Percentiles rank a stretch among this genome's conserved stretches.
These are phyloP conservation scores for Carterocephalus palaemon DNA, from an alignment of 2,888 invertebrate genomes.

Conservation along the genomic window DNA sequence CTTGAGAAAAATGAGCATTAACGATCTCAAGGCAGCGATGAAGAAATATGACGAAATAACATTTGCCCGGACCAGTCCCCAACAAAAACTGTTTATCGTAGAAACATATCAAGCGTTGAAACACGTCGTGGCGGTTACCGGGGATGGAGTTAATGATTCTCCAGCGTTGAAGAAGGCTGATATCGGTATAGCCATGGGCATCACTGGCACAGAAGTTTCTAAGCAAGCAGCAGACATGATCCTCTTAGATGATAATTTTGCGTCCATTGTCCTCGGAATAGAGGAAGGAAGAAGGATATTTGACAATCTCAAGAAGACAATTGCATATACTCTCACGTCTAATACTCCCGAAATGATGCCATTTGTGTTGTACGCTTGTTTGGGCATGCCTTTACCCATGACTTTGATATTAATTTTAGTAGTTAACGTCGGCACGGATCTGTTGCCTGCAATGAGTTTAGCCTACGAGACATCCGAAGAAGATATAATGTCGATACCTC, in stretches of 20 bases:
- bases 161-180: constrained; percentile 92
- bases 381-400: constrained; percentile 87
- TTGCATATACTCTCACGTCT: constrained; percentile 89
- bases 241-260: constrained; percentile 91
- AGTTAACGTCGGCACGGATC: constrained; percentile 89
- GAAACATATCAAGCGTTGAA: constrained; percentile 89
- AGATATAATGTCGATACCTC: constrained; percentile 84
- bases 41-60: constrained; percentile 83
- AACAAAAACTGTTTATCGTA: constrained; percentile 83
- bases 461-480: constrained; percentile 87
- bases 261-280: constrained; percentile 91
- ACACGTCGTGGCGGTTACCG: constrained; percentile 91
- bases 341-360: constrained; percentile 92
- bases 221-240: constrained; percentile 97
- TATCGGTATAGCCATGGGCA: constrained; percentile 90
- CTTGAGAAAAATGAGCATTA: constrained; percentile 75
- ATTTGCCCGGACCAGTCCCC: constrained; percentile 85
- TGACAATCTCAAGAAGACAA: constrained; percentile 92
- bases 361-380: constrained; percentile 85
- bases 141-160: constrained; percentile 93
- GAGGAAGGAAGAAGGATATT: constrained; percentile 90
- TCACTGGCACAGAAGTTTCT: constrained; percentile 86
- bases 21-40: constrained; percentile 79
- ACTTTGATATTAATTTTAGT: constrained; percentile 79
- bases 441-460: constrained; percentile 87